phyloP scores from a whole-genome alignment of 30 jellyfish, hydroid and myxozoan species.

The Aurelia coerulea region DNA sequence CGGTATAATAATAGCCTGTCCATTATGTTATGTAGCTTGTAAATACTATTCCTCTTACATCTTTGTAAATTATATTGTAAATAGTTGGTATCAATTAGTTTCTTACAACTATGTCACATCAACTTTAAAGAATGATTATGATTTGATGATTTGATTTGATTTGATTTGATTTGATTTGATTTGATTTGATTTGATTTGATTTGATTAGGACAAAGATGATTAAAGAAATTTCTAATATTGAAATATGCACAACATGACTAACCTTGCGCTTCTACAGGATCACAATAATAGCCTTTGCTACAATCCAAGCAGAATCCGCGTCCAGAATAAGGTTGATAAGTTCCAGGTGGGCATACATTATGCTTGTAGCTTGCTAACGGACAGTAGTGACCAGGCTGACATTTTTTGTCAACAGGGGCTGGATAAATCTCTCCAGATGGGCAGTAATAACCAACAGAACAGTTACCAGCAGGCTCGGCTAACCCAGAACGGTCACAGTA shows the following conservation, averaged over 20 bases:
- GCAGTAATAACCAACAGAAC: conserved; percentile 93
- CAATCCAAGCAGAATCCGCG: conserved; percentile 88
- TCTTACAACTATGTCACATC: no score
- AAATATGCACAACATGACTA: not conserved
- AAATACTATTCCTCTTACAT: no score
- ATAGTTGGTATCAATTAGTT: no score
- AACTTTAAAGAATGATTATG: no score
- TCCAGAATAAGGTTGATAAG: conserved; percentile 88
- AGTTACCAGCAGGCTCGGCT: conserved; percentile 92
- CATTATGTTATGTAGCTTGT: no score
- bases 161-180: no score
- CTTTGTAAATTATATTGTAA: no score
- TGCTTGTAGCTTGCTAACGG: conserved; percentile 86
- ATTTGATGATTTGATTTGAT: no score
- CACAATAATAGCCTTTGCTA: conserved; percentile 91
- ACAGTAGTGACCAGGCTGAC: conserved; percentile 98
- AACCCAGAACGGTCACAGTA: conserved; percentile 91
- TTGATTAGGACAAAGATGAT: no score
- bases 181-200: no score
- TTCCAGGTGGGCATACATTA: conserved; percentile 88
- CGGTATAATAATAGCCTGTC: no score
- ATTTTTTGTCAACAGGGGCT: conserved; percentile 79
- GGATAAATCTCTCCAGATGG: conserved; percentile 96
- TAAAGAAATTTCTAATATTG: not conserved
- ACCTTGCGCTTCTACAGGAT: conserved; percentile 91